Conservation (phyloP, 2,797 vertebrate genomes). For the Chaetophractus vellerosus region DNA sequence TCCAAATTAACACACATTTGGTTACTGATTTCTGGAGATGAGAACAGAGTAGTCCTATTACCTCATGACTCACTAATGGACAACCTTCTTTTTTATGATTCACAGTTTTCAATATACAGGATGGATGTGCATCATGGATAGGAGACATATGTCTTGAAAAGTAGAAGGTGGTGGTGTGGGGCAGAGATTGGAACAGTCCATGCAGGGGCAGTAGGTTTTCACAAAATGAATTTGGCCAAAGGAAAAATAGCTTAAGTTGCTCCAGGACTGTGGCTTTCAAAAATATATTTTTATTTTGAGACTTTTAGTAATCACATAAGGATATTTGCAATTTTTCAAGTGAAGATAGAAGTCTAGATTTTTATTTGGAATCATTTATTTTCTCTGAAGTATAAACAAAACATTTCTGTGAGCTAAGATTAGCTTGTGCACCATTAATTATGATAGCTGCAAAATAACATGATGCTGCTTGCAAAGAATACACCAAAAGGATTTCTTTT, state of each 20-base stretch:
- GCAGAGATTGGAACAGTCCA: not conserved
- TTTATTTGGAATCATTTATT: not conserved
- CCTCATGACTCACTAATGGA: not conserved
- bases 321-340: not conserved
- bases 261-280: not conserved
- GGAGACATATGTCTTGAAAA: not conserved
- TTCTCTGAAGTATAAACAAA: slow-evolving; percentile 18
- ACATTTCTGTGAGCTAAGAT: not conserved
- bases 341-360: not conserved
- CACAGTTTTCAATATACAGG: not conserved
- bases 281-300: not conserved
- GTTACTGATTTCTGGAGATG: not conserved
- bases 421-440: not conserved
- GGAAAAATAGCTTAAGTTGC: not conserved
- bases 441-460: not conserved
- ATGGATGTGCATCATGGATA: not conserved
- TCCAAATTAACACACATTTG: not conserved
- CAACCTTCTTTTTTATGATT: not conserved
- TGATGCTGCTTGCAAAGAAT: not conserved
- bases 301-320: not conserved
- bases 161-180: not conserved
- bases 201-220: not conserved
- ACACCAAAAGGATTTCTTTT: not conserved
- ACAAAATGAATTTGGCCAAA: not conserved
- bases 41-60: not conserved